Evolutionary conservation across 2,113 vertebrate genomes (phyloP).

Genomic region (Panurus biarmicus): DNA sequence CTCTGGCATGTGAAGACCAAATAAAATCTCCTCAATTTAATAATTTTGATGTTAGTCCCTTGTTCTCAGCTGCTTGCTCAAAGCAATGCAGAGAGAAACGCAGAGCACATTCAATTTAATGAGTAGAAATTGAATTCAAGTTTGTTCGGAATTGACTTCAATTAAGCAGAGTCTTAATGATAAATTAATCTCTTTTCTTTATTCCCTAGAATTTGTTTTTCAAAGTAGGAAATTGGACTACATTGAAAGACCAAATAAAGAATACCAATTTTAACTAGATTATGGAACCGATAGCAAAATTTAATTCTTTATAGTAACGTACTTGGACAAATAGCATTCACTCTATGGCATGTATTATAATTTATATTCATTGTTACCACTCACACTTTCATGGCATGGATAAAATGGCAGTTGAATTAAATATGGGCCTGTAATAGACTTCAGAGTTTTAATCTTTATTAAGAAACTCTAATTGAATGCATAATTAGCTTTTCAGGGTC

Average conservation of each 20-base stretch:
- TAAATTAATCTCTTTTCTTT: constrained; percentile 99
- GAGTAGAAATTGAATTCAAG: constrained; percentile 98
- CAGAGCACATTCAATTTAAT: constrained; percentile 89
- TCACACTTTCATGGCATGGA: constrained; percentile 80
- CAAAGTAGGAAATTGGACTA: constrained; percentile 92
- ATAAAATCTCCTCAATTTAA: constrained; percentile 95
- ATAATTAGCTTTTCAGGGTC: constrained; percentile 81
- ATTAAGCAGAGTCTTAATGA: constrained; percentile 98
- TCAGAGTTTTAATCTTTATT: constrained; percentile 86
- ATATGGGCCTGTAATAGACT: constrained; percentile 82
- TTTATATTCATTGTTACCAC: constrained; percentile 85
- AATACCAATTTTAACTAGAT: constrained; percentile 94
- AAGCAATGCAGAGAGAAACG: constrained; percentile 84
- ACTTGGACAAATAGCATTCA: constrained; percentile 82
- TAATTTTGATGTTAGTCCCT: constrained; percentile 95
- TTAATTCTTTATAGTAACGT: constrained; percentile 89
- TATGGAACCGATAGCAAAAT: constrained; percentile 87
- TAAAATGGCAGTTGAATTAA: constrained; percentile 86
- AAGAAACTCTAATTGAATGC: constrained; percentile 82
- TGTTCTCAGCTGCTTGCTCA: constrained; percentile 89
- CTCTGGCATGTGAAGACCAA: constrained; percentile 87
- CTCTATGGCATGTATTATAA: constrained; percentile 83
- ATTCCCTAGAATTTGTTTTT: constrained; percentile 94
- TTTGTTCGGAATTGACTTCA: constrained; percentile 99
- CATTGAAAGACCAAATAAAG: constrained; percentile 89